These are phyloP conservation scores for Smutsia temminckii DNA, from an alignment of 2,797 vertebrate genomes.

Conservation along the genomic window DNA sequence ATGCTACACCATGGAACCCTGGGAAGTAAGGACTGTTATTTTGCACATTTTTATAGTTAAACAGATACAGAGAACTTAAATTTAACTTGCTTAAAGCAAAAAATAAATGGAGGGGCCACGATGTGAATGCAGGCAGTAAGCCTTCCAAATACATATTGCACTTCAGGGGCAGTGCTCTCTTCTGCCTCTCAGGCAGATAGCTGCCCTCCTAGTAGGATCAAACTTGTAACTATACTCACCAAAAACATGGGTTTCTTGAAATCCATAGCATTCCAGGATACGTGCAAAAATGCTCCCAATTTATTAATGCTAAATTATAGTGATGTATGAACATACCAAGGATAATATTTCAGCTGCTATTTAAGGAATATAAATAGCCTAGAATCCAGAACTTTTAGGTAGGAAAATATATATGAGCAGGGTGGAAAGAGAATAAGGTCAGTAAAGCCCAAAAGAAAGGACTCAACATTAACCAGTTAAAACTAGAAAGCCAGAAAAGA, in stretches of 20 bases:
- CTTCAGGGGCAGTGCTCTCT: background rate
- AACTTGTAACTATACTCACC: background rate
- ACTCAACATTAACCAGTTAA: too few species aligned
- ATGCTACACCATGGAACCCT: background rate
- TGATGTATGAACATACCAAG: background rate
- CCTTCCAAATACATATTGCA: background rate
- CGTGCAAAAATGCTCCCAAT: background rate
- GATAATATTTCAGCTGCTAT: background rate
- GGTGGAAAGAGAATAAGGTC: too few species aligned
- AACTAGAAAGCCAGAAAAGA: too few species aligned
- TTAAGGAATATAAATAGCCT: background rate
- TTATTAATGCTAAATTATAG: background rate
- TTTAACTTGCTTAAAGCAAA: background rate
- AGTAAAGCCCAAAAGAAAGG: too few species aligned
- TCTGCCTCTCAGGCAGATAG: background rate
- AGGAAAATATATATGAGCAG: too few species aligned
- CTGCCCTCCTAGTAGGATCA: background rate
- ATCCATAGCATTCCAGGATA: background rate
- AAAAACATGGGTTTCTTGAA: background rate
- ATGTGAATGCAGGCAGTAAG: too few species aligned
- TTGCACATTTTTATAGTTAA: background rate
- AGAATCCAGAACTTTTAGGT: background rate
- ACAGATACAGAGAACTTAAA: background rate
- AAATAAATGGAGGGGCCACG: background rate
- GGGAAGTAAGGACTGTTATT: background rate